Evolutionary conservation across 2,888 invertebrate genomes (phyloP).

Genomic region (Sarcophaga rosellei): DNA sequence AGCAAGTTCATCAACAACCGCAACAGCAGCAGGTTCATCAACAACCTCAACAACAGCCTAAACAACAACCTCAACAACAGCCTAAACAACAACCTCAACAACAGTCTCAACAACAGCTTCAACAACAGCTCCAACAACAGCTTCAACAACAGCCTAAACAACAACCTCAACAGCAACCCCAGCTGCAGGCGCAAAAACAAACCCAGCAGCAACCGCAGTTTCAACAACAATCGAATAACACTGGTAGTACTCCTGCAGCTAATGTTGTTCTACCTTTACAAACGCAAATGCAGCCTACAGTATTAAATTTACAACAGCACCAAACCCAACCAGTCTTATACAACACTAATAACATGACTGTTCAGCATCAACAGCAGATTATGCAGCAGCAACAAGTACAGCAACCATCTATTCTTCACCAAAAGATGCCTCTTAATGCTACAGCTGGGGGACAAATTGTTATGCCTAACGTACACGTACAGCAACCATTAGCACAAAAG

Average conservation of each 20-base stretch:
- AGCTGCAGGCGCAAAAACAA: not conserved
- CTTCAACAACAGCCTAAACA: not conserved
- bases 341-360: slow-evolving; percentile 49
- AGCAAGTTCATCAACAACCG: slow-evolving; percentile 39
- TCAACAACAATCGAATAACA: slow-evolving; percentile 7
- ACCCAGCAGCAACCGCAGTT: slow-evolving; percentile 49
- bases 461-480: slow-evolving; percentile 60
- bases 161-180: slow-evolving; percentile 39
- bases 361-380: slow-evolving; percentile 60
- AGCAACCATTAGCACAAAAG: slow-evolving; percentile 65
- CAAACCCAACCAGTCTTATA: too few relatives aligned
- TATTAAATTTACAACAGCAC: not conserved
- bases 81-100: slow-evolving; percentile 37
- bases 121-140: slow-evolving; percentile 37
- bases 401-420: slow-evolving; percentile 51
- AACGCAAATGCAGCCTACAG: slow-evolving; percentile 42
- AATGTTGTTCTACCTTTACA: slow-evolving; percentile 37
- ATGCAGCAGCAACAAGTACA: slow-evolving; percentile 56
- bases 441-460: slow-evolving; percentile 68
- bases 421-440: slow-evolving; percentile 60
- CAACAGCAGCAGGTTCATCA: too few relatives aligned
- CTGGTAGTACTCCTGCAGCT: not conserved
- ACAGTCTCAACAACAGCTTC: slow-evolving; percentile 13
- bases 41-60: too few relatives aligned
- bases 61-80: not conserved